Evolutionary conservation across 2,797 vertebrate species (phyloP).

Genomic region (Yasuhikotakia modesta): DNA sequence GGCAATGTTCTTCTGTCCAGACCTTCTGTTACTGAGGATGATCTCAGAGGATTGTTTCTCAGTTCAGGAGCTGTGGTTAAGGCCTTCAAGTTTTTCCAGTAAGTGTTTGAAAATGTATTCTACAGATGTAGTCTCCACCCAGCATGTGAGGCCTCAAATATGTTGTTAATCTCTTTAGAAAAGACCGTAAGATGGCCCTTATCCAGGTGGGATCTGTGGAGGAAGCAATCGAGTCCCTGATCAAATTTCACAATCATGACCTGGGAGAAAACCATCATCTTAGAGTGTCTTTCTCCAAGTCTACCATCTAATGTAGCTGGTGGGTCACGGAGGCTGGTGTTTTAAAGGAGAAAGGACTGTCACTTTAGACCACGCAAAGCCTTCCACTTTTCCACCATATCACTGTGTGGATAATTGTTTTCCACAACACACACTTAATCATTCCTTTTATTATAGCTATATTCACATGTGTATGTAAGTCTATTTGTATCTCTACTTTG

Average conservation of each 20-base stretch:
- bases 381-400: constrained; percentile 64
- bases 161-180: constrained; percentile 68
- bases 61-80: constrained; percentile 90
- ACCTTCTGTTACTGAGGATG: constrained; percentile 89
- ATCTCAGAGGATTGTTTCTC: constrained; percentile 88
- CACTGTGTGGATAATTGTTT: constrained; percentile 60
- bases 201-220: constrained; percentile 89
- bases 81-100: constrained; percentile 99
- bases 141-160: background rate
- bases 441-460: constrained; percentile 80
- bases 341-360: constrained; percentile 68
- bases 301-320: constrained; percentile 81
- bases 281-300: constrained; percentile 94
- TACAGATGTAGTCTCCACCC: background rate
- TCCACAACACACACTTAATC: constrained; percentile 84
- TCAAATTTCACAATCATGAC: constrained; percentile 91
- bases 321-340: background rate
- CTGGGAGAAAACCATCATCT: constrained; percentile 89
- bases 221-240: constrained; percentile 92
- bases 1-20: constrained; percentile 65
- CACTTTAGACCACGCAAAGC: constrained; percentile 74
- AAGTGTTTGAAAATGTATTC: constrained; percentile 62
- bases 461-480: constrained; percentile 32
- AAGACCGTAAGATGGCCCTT: constrained; percentile 88
- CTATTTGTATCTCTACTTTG: constrained; percentile 68